Evolutionary conservation across 2,888 invertebrate genomes (phyloP).

Genomic region (Leptarthrus brevirostris): DNA sequence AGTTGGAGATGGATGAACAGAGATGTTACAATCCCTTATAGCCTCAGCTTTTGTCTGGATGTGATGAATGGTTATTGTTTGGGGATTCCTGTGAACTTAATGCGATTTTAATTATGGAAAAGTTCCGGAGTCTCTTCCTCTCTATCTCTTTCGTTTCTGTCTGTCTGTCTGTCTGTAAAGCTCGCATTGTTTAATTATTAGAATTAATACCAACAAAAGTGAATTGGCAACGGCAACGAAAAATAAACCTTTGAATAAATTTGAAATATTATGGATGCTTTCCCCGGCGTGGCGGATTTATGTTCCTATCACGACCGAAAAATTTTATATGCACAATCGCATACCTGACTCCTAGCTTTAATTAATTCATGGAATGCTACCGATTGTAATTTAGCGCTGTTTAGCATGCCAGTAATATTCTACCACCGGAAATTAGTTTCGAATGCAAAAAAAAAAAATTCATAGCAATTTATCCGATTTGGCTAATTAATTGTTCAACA

Average conservation of each 20-base stretch:
- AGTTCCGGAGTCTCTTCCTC: neutral
- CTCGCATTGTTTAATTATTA: constrained; percentile 8
- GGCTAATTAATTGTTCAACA: constrained; percentile 78
- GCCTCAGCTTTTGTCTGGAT: constrained; percentile 9
- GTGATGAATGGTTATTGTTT: constrained; percentile 36
- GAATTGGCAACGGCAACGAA: neutral
- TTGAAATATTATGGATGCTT: neutral
- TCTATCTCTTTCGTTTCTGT: too few species aligned
- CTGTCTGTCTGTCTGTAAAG: too few species aligned
- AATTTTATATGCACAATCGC: neutral
- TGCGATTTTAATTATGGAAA: constrained; percentile 40
- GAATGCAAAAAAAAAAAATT: constrained; percentile 22
- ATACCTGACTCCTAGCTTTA: constrained; percentile 20
- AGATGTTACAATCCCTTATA: constrained; percentile 18
- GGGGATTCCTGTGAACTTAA: constrained; percentile 25
- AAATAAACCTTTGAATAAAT: constrained; percentile 27
- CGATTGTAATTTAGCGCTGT: constrained; percentile 22
- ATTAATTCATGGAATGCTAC: constrained; percentile 20
- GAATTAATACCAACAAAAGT: neutral
- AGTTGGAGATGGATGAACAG: constrained; percentile 32
- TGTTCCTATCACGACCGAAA: neutral
- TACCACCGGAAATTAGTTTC: constrained; percentile 20
- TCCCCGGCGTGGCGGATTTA: neutral
- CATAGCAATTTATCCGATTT: neutral
- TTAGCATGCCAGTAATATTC: constrained; percentile 36